Evolutionary conservation across 2,888 invertebrate genomes (phyloP).

Genomic region (Tipula confusa): DNA sequence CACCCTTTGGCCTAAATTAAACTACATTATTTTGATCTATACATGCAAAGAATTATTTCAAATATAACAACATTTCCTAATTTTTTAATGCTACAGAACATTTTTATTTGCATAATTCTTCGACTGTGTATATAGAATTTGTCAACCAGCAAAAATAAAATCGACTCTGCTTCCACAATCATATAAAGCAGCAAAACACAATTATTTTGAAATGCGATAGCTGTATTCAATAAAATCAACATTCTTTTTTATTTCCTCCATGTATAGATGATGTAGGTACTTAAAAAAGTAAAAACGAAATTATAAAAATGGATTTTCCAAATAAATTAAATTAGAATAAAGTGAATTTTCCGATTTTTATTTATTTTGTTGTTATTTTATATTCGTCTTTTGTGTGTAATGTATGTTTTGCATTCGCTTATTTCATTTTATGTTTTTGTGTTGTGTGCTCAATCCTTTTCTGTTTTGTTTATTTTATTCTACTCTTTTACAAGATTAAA

Average conservation of each 20-base stretch:
- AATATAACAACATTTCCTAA: no score
- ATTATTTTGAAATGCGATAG: background rate
- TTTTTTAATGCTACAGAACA: no score
- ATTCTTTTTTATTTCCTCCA: background rate
- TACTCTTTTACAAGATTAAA: background rate
- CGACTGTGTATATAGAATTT: no score
- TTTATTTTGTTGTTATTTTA: background rate
- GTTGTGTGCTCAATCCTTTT: conserved; percentile 21
- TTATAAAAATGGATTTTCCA: background rate
- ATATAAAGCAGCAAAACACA: background rate
- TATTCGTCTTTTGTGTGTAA: background rate
- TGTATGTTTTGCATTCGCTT: background rate
- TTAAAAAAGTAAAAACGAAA: background rate
- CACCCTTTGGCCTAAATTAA: no score
- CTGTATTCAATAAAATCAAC: background rate
- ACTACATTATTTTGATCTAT: no score
- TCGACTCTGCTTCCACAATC: background rate
- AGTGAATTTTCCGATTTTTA: conserved; percentile 14
- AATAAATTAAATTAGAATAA: conserved; percentile 12
- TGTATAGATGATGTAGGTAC: background rate
- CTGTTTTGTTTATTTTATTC: no score
- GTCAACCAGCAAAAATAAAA: no score
- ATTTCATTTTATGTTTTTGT: background rate
- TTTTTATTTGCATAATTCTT: no score
- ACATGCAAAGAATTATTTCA: no score